These are phyloP conservation scores for Drosophila rubida DNA, from an alignment of 2,888 invertebrate species.

Conservation along the genomic window DNA sequence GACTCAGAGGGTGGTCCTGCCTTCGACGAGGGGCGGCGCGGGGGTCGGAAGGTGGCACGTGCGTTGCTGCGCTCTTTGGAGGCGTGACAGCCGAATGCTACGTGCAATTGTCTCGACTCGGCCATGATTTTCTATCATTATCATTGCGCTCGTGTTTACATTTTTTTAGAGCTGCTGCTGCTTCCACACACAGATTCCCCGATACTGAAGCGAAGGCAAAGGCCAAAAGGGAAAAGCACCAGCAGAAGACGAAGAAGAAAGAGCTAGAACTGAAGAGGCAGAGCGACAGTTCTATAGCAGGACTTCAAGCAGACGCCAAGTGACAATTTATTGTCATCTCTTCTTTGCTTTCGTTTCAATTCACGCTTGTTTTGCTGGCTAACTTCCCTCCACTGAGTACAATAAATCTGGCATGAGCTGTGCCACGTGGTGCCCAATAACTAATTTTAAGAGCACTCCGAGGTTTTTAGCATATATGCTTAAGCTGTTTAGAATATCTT, in stretches of 20 bases:
- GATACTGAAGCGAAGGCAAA: conserved; percentile 17
- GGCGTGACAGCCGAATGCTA: conserved; percentile 57
- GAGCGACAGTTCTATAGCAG: background rate
- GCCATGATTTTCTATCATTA: conserved; percentile 79
- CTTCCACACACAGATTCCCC: conserved; percentile 32
- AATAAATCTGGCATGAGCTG: background rate
- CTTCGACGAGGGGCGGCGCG: background rate
- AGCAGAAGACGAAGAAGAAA: background rate
- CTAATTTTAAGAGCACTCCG: background rate
- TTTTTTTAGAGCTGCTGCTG: conserved; percentile 63
- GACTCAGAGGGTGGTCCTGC: conserved; percentile 5
- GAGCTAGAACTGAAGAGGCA: background rate
- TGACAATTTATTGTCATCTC: conserved; percentile 80
- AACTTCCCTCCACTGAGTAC: background rate
- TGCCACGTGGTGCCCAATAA: background rate
- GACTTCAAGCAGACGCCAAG: conserved; percentile 40
- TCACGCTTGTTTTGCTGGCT: conserved; percentile 54
- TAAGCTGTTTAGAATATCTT: no score
- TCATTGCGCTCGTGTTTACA: conserved; percentile 74
- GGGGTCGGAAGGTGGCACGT: conserved; percentile 6
- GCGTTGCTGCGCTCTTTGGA: conserved; percentile 12
- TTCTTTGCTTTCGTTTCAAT: conserved; percentile 51
- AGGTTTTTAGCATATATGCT: no score
- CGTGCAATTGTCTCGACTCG: conserved; percentile 69
- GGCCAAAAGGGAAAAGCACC: background rate